Percentiles rank a stretch among this genome's conserved stretches.
These are phyloP conservation scores for Neuroscelio doddi DNA, from an alignment of 2,888 invertebrate genomes.

Conservation along the genomic window DNA sequence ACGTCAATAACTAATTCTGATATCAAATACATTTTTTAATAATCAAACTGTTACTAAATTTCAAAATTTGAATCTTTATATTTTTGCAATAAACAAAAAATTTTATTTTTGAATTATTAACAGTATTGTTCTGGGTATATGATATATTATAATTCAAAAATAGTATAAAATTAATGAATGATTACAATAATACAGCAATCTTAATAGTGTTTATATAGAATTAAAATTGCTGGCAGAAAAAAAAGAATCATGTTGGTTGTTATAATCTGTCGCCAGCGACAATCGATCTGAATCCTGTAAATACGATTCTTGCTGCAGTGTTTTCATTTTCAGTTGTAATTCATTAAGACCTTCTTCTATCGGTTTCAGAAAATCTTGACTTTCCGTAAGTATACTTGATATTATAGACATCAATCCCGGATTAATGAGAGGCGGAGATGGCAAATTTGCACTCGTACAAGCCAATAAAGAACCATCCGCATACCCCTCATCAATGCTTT, in stretches of 20 bases:
- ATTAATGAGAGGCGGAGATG: slow-evolving; percentile 36
- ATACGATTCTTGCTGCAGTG: slow-evolving; percentile 21
- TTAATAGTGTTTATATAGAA: too few relatives aligned
- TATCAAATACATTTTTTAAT: too few relatives aligned
- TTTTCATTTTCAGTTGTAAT: slow-evolving; percentile 29
- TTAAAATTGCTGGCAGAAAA: too few relatives aligned
- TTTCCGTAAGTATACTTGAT: slow-evolving; percentile 31
- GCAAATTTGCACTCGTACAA: slow-evolving; percentile 18
- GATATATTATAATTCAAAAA: too few relatives aligned
- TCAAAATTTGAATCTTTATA: too few relatives aligned
- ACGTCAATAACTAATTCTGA: too few relatives aligned
- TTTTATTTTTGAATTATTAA: too few relatives aligned
- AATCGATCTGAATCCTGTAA: slow-evolving; percentile 19
- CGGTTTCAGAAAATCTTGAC: slow-evolving; percentile 31
- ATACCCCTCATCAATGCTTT: slow-evolving; percentile 7
- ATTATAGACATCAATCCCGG: slow-evolving; percentile 33
- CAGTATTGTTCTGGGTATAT: too few relatives aligned
- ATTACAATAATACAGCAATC: too few relatives aligned
- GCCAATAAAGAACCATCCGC: slow-evolving; percentile 1
- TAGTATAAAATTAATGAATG: too few relatives aligned
- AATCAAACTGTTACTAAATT: too few relatives aligned
- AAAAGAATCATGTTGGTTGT: neutral
- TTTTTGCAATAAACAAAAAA: too few relatives aligned
- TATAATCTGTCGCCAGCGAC: slow-evolving; percentile 22
- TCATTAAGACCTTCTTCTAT: slow-evolving; percentile 35